phyloP scores from a whole-genome alignment of 1,140 invertebrate genomes.

The Thaumetopoea pityocampa region DNA sequence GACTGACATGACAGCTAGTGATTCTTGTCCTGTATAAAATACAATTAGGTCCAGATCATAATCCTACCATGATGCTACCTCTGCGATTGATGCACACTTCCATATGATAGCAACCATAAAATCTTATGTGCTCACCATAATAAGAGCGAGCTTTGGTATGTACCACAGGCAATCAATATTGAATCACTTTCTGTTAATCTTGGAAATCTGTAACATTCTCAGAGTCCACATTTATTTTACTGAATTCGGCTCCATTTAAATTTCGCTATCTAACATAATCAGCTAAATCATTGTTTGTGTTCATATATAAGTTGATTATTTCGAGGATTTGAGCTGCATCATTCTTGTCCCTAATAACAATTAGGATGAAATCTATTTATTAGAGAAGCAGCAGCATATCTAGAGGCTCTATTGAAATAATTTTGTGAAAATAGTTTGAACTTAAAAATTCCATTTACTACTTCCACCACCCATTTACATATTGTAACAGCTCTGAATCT shows the following conservation, averaged over 20 bases:
- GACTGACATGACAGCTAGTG: constrained; percentile 3
- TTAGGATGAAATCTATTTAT: constrained; percentile 9
- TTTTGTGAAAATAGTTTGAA: too few relatives aligned
- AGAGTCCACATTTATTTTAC: constrained; percentile 1
- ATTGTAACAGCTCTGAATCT: too few relatives aligned
- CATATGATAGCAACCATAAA: constrained; percentile 1
- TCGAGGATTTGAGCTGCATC: constrained; percentile 8
- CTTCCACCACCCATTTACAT: too few relatives aligned
- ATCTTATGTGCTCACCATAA: constrained; percentile 4
- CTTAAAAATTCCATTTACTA: too few relatives aligned
- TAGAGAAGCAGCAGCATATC: constrained; percentile 1
- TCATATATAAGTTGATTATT: constrained; percentile 8
- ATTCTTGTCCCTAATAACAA: constrained; percentile 5
- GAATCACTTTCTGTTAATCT: neutral
- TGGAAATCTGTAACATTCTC: constrained; percentile 1
- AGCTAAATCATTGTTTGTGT: constrained; percentile 10
- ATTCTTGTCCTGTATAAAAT: constrained; percentile 1
- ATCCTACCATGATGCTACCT: neutral
- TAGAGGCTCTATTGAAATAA: constrained; percentile 6
- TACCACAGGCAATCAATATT: constrained; percentile 8
- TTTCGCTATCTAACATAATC: constrained; percentile 5
- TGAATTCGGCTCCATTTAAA: constrained; percentile 2
- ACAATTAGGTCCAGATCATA: neutral
- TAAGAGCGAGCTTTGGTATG: constrained; percentile 8
- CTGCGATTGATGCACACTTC: constrained; percentile 1